Evolutionary conservation across 2,888 invertebrate genomes (phyloP).

Genomic region (Drepanosiphum platanoidis): DNA sequence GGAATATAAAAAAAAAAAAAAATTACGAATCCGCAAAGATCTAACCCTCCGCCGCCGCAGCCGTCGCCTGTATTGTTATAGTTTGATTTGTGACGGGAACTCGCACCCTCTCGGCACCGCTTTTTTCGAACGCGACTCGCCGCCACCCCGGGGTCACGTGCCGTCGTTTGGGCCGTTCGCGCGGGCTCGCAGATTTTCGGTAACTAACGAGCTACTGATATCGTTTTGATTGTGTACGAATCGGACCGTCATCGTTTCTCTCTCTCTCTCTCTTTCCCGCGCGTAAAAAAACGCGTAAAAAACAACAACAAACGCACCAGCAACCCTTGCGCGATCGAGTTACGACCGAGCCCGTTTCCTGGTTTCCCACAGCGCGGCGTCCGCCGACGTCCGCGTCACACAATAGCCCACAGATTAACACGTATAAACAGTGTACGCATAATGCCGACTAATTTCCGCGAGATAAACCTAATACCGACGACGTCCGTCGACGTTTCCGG

Average conservation of each 20-base stretch:
- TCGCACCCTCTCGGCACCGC: not conserved
- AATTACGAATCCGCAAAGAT: conserved; percentile 19
- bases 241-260: not conserved
- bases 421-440: not conserved
- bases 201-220: conserved; percentile 60
- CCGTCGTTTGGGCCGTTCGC: not conserved
- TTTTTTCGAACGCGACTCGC: not conserved
- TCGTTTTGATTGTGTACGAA: conserved; percentile 56
- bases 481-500: not conserved
- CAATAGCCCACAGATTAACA: conserved; percentile 13
- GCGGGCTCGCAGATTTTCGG: not conserved
- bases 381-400: not conserved
- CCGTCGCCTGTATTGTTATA: conserved; percentile 9
- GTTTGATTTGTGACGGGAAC: conserved; percentile 59
- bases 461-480: not conserved
- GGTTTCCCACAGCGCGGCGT: conserved; percentile 19
- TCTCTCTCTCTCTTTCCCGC: not conserved
- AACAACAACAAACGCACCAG: not conserved
- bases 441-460: conserved; percentile 28
- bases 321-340: conserved; percentile 25
- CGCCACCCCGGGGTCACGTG: conserved; percentile 36
- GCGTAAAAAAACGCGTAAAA: not conserved
- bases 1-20: not conserved
- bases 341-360: conserved; percentile 25
- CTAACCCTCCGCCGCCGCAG: not conserved